Conservation (phyloP, 2,888 invertebrate genomes). For the Salticus scenicus region DNA sequence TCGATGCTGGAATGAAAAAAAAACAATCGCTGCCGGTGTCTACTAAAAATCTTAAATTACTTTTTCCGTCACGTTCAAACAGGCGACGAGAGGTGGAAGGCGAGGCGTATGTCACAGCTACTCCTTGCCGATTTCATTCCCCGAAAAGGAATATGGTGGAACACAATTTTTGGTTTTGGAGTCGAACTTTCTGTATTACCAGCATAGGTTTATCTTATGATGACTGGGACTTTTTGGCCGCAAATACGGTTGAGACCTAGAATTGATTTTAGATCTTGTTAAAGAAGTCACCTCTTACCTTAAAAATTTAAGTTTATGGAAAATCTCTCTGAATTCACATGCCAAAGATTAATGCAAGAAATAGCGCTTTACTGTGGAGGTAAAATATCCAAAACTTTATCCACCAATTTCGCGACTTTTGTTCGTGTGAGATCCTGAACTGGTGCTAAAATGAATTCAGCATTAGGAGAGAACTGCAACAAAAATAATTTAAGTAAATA, state of each 20-base stretch:
- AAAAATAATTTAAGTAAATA: slow-evolving; percentile 26
- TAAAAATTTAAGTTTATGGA: neutral
- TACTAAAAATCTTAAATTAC: slow-evolving; percentile 28
- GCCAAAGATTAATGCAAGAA: neutral
- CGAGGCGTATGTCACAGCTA: slow-evolving; percentile 38
- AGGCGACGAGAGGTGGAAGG: slow-evolving; percentile 48
- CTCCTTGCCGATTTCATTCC: slow-evolving; percentile 42
- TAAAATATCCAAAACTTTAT: slow-evolving; percentile 23
- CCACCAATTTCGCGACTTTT: slow-evolving; percentile 28
- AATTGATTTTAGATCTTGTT: neutral
- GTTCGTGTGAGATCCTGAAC: neutral
- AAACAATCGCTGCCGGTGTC: slow-evolving; percentile 36
- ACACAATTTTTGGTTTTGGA: slow-evolving; percentile 39
- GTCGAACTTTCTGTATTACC: slow-evolving; percentile 62
- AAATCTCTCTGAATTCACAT: neutral
- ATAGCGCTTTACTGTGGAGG: neutral
- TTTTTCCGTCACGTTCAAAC: slow-evolving; percentile 43
- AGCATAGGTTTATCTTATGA: neutral
- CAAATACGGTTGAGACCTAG: neutral
- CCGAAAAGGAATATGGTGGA: slow-evolving; percentile 17
- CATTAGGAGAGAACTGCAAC: slow-evolving; percentile 1
- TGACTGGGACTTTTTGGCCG: neutral
- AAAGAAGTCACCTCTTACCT: neutral
- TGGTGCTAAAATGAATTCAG: slow-evolving; percentile 13
- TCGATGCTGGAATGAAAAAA: slow-evolving; percentile 7